Evolutionary conservation across 2,797 vertebrate genomes (phyloP), one percentile per base, ranked within the genome.

Genomic region (Epinephelus awoara): DNA sequence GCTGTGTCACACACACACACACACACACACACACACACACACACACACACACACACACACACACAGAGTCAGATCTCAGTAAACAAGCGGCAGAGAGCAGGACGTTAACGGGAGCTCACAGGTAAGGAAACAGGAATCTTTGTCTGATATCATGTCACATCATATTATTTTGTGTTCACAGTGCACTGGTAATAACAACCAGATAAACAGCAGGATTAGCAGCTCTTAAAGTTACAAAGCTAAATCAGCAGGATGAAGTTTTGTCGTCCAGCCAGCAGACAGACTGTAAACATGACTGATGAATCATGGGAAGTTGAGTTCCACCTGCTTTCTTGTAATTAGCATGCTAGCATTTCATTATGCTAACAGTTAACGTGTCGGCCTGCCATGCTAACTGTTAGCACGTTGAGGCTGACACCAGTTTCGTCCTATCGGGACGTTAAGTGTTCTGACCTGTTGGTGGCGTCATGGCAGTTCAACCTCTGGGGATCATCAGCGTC

Each of bases 61-160:
- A 67, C 72, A 47, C 56, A 27, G 1, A 44, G 23, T 55, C 69
- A 46, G 66, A 6, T 72, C 38, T 85, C 72, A 49, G 86, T 89
- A 87, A 90, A 91, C 90, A 89, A 57, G 83, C 80, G 75, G 59
- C 23, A 6, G 73, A 51, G 23, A 17, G 49, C 47, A 49, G 71
- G 66, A 75, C 67, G 44, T 68, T 19, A 27, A 25, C 73, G 44
- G 40, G 7, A 15, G 49, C 44, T 50, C 67, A 2, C 70, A 84
- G 88, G 90, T 90, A 80, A 54, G 83, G 83, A 59, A 51, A 51
- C 29, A 11, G 13, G 21, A 11, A 13, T 27, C 11, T 6, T 6
- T 77, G 52, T 40, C 52, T 56, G 7, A 34, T 8, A 8, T 34
- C 34, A 34, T 34, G 34, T 34, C 34, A 34, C 34, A 34, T 34